These are phyloP conservation scores for Hyla sarda DNA, from an alignment of 2,113 vertebrate genomes.

Conservation along the genomic window DNA sequence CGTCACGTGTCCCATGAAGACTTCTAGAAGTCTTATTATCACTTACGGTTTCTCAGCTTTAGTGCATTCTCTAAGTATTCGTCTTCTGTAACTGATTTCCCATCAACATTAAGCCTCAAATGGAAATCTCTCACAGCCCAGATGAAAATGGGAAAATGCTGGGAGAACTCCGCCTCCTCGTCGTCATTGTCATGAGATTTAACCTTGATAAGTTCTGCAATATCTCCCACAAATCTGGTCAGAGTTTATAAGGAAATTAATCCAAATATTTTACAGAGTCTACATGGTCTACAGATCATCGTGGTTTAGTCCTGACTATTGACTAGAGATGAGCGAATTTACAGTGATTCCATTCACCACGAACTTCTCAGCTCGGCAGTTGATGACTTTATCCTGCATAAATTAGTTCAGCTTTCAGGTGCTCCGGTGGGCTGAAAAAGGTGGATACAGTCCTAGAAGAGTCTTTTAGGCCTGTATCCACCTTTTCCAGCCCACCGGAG, in stretches of 20 bases:
- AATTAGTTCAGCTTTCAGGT: too few relatives aligned
- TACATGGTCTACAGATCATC: not conserved
- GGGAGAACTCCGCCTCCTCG: constrained; percentile 53
- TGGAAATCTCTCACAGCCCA: constrained; percentile 64
- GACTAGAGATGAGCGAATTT: too few relatives aligned
- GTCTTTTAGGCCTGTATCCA: too few relatives aligned
- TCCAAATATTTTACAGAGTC: not conserved
- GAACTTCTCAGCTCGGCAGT: too few relatives aligned
- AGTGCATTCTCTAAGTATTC: constrained; percentile 68
- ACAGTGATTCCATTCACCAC: too few relatives aligned
- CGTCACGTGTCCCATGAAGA: not conserved
- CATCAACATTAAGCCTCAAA: constrained; percentile 62
- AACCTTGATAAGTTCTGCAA: constrained; percentile 62
- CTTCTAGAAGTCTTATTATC: not conserved
- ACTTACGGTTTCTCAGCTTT: constrained; percentile 62
- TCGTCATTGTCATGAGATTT: constrained; percentile 36
- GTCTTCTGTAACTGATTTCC: constrained; percentile 51
- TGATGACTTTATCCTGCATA: too few relatives aligned
- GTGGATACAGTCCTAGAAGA: too few relatives aligned
- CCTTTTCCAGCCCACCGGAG: too few relatives aligned
- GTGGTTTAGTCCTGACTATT: not conserved
- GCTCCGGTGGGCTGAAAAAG: too few relatives aligned
- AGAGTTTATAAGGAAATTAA: not conserved
- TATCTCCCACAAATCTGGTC: constrained; percentile 62
- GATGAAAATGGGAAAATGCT: constrained; percentile 62